phyloP scores from a whole-genome alignment of 2,113 vertebrate genomes.

The Rhabdornis inornatus region DNA sequence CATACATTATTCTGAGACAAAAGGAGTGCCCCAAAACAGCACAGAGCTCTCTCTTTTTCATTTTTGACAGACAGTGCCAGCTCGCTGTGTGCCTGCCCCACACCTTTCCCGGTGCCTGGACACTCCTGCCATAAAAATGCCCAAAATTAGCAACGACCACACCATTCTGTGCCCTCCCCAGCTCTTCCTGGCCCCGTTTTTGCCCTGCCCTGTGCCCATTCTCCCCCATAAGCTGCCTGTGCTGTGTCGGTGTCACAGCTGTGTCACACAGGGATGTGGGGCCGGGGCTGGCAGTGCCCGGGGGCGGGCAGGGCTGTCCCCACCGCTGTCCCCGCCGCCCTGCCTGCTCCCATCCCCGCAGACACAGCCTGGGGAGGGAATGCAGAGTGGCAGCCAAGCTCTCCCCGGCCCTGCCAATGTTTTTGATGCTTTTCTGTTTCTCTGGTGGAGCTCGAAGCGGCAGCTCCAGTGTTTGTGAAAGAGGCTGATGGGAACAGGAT shows the following conservation, averaged over 20 bases:
- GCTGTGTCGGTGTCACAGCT: background rate
- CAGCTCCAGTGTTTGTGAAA: background rate
- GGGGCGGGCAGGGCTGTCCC: background rate
- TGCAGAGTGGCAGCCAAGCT: conserved; percentile 62
- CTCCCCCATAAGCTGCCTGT: too few species aligned
- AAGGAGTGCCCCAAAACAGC: background rate
- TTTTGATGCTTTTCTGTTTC: conserved; percentile 60
- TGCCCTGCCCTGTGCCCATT: background rate
- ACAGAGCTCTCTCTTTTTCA: background rate
- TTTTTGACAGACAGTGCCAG: background rate
- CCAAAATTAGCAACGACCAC: background rate
- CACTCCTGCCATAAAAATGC: background rate
- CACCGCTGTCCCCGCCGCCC: background rate
- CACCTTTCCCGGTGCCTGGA: too few species aligned
- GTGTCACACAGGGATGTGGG: background rate
- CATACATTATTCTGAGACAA: background rate
- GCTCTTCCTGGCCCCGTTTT: background rate
- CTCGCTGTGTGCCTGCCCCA: background rate
- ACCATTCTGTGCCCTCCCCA: background rate
- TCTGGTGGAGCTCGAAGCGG: conserved; percentile 47
- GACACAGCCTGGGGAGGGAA: conserved; percentile 45
- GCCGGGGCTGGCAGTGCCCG: background rate
- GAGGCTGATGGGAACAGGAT: background rate
- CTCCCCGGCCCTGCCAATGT: conserved; percentile 30
- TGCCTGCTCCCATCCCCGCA: background rate